A percentile compares a stretch with the other conserved stretches of the same genome.
These are phyloP conservation scores for Phainopepla nitens DNA, from an alignment of 2,113 vertebrate species.

Conservation along the genomic window DNA sequence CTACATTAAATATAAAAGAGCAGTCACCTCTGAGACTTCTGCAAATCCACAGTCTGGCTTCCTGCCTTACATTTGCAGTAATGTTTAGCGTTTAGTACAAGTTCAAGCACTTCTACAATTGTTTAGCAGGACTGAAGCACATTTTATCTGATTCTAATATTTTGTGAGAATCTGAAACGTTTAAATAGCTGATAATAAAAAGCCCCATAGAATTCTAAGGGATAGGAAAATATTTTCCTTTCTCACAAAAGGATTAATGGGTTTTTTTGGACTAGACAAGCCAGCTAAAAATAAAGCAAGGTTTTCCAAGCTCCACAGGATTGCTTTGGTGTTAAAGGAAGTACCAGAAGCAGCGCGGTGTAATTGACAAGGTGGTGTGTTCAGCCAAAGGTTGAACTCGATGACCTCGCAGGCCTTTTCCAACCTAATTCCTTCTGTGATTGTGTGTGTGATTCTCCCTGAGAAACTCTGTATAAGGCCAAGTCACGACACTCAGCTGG, in stretches of 20 bases:
- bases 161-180: background rate
- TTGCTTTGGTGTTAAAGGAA: background rate
- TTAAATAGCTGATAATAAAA: background rate
- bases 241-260: background rate
- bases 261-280: background rate
- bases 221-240: background rate
- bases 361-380: background rate
- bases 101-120: background rate
- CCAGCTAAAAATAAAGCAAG: background rate
- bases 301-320: background rate
- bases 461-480: background rate
- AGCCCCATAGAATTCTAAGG: background rate
- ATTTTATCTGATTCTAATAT: background rate
- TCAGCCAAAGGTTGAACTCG: background rate
- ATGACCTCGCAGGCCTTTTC: background rate
- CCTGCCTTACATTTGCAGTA: background rate
- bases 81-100: background rate
- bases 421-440: background rate
- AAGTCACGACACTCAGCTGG: rapidly evolving
- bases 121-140: background rate
- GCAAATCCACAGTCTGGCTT: background rate
- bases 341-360: too few relatives aligned
- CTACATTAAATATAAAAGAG: background rate
- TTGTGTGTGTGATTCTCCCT: background rate
- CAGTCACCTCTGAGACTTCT: background rate